Evolutionary conservation across 2,113 vertebrate species (phyloP), one percentile per base, ranked within the genome.

Genomic region (Budorcas taxicolor): DNA sequence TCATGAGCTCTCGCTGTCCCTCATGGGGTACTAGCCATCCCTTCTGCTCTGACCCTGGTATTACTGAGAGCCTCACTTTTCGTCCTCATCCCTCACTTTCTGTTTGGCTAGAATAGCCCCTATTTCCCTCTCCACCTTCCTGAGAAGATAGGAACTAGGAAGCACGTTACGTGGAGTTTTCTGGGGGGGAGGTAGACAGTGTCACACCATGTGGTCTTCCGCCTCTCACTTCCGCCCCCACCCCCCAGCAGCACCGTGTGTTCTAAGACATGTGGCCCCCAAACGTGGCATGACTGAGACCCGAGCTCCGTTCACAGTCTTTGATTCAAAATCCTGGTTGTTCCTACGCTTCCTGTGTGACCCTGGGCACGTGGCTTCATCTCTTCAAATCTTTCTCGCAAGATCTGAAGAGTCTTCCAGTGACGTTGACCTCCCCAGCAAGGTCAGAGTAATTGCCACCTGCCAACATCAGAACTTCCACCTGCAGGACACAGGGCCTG

Each of bases 111-210:
- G 17, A 55, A 40, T 4, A 31, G 10, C 21, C 6, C 4, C 43
- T 14, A 0, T 5, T 36, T 23, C 16, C 7, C 45, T 19, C 53
- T 64, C 53, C 15, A 16, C 29, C 23, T 60, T 12, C n/a, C 12
- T 74, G 9, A 16, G 17, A n/a, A 23, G 21, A 3, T 8, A 25
- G 86, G 60, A 91, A 50, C 82, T 23, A 50, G 36, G 23, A 7
- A 57, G 14, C 27, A 27, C 3, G 9, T 5, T 6, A 3, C 12
- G 1, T 7, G 29, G 12, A 21, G 14, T 47, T 82, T 21, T 17
- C 4, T 0, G 0, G 6, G 8, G n/a, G 43, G 29, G 27, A 19
- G 1, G 1, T 5, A 81, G 43, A 40, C 13, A 8, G 1, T 25
- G 21, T 25, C 19, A 36, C 83, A 67, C 25, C 31, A 33, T 1